Base-by-base conservation (phyloP, 2,888 invertebrate genomes). In the Microdon myrmicae region DNA sequence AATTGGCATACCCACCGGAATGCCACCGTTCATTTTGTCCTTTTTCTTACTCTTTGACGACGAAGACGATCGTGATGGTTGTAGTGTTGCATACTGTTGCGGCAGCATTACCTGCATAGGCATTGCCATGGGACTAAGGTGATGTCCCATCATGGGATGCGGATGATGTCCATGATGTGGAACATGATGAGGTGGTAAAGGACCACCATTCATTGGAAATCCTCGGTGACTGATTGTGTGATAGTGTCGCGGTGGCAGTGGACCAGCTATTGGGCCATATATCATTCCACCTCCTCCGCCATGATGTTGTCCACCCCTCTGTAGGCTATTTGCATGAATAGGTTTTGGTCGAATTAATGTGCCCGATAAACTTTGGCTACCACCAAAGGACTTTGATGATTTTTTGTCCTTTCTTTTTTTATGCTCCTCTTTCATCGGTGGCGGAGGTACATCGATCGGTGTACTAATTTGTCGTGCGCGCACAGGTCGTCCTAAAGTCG, bases 361-460 rank as follows among this genome's bases (percentile, higher is more conserved):
- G 31, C 81, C 80, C 38, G 80, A 80, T 20, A 80, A 71, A 67
- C 80, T 80, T 69, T 79, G 80, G 69, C 78, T 79, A 29, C 77
- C 74, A 4, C 71, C 68, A 9, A 72, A 69, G 3, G 75, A 73
- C 70, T 78, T 78, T 17, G 79, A 75, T 25, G 74, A 73, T 68
- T 78, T 78, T 68, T 83, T 81, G 37, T 84, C 84, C 19, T 82
- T 80, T 68, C 84, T 84, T 74, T 85, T 88, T 72, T 85, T 85
- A 51, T 84, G 84, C 72, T 88, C 87, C 41, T 84, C 83, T 71
- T 86, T 87, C 6, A 89, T 88, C 0, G 91, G 90, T 2, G 94
- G 92, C 20, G 94, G 93, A 5, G 92, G 91, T 34, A 90, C 89
- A n/a, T 89, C 86, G 1, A 90, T 87, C 0, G 91, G 90, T 47